Conservation (phyloP, 1,140 invertebrate genomes). For the Antheraea pernyi region DNA sequence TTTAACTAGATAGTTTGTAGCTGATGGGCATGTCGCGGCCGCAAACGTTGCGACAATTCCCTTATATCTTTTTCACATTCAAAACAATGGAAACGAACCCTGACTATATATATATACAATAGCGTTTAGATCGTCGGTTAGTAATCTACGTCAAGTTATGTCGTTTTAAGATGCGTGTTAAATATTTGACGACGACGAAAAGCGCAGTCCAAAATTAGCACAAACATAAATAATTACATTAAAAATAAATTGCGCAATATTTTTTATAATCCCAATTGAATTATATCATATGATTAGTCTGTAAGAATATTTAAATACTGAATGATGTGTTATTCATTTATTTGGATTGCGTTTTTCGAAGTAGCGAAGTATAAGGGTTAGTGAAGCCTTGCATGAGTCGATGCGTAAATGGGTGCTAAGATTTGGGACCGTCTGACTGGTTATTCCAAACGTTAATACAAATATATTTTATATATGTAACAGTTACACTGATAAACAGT, state of each 20-base stretch:
- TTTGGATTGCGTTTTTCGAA: constrained; percentile 38
- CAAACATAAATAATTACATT: not conserved
- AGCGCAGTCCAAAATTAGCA: not conserved
- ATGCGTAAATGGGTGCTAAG: constrained; percentile 65
- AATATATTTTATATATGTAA: not conserved
- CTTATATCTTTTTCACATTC: constrained; percentile 38
- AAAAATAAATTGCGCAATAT: not conserved
- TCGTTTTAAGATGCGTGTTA: constrained; percentile 19
- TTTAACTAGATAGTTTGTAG: constrained; percentile 73
- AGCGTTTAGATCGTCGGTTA: constrained; percentile 2
- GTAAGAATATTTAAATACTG: constrained; percentile 37
- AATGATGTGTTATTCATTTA: constrained; percentile 12
- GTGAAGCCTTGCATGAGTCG: constrained; percentile 48
- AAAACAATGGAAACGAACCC: constrained; percentile 35
- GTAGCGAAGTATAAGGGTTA: constrained; percentile 39
- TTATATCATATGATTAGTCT: constrained; percentile 54
- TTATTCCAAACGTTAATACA: constrained; percentile 13
- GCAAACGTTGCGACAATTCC: constrained; percentile 32
- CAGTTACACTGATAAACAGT: constrained; percentile 21
- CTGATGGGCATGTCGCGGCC: constrained; percentile 50
- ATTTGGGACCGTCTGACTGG: constrained; percentile 47
- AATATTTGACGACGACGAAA: constrained; percentile 12
- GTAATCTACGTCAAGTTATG: constrained; percentile 24
- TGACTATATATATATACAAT: constrained; percentile 24
- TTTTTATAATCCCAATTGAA: constrained; percentile 18